A percentile compares a stretch with the other conserved stretches of the same genome.
These are phyloP conservation scores for Acleris literana DNA, from an alignment of 2,888 invertebrate species.

Conservation along the genomic window DNA sequence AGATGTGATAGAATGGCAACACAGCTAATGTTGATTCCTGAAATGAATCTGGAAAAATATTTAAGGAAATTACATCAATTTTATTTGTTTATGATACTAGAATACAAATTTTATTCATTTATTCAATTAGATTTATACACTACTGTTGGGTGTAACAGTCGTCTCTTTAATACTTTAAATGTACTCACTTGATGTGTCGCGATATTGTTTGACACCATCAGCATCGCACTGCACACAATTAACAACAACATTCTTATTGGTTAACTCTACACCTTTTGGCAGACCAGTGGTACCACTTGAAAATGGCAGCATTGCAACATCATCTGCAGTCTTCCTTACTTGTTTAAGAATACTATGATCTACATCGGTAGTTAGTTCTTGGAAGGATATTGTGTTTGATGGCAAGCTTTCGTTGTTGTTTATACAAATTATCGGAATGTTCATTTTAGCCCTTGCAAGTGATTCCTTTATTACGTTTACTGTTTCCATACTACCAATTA, in stretches of 20 bases:
- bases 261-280: slow-evolving; percentile 88
- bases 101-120: too few relatives aligned
- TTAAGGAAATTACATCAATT: too few relatives aligned
- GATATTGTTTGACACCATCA: slow-evolving; percentile 52
- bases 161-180: too few relatives aligned
- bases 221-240: slow-evolving; percentile 65
- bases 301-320: slow-evolving; percentile 88
- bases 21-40: slow-evolving; percentile 86
- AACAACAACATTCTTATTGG: slow-evolving; percentile 81
- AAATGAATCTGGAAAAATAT: slow-evolving; percentile 56
- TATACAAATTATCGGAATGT: slow-evolving; percentile 77
- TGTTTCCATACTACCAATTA: slow-evolving; percentile 83
- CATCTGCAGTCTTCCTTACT: slow-evolving; percentile 70
- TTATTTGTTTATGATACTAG: too few relatives aligned
- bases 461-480: slow-evolving; percentile 73
- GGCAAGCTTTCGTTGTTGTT: slow-evolving; percentile 60
- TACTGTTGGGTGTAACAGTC: too few relatives aligned
- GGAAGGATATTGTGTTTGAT: slow-evolving; percentile 82
- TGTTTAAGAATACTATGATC: slow-evolving; percentile 74
- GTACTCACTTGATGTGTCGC: slow-evolving; percentile 63
- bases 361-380: slow-evolving; percentile 80
- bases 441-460: slow-evolving; percentile 64
- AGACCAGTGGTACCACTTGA: slow-evolving; percentile 94
- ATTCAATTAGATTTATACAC: too few relatives aligned
- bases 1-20: slow-evolving; percentile 91